Conservation (phyloP, 2,113 vertebrate genomes). For the Trematocara marginatum region DNA sequence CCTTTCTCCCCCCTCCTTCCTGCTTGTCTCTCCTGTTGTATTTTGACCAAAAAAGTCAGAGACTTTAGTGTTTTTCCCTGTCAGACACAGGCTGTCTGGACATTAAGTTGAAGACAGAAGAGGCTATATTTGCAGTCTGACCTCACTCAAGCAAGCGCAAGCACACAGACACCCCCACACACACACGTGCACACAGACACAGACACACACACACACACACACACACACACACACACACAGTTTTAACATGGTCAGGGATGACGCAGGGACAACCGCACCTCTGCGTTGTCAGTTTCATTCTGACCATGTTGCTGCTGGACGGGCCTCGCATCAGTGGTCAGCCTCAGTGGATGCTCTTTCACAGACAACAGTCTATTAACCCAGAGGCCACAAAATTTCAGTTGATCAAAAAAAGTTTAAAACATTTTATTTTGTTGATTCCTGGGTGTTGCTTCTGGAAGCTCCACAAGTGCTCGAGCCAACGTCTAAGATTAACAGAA, state of each 20-base stretch:
- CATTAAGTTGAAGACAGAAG: conserved; percentile 29
- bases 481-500: neutral
- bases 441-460: neutral
- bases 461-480: neutral
- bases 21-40: conserved; percentile 14
- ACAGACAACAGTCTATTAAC: neutral
- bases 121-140: conserved; percentile 63
- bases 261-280: conserved; percentile 40
- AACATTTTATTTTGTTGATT: neutral
- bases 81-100: conserved; percentile 58
- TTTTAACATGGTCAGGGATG: conserved; percentile 29
- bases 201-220: neutral
- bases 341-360: conserved; percentile 1
- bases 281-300: neutral
- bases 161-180: neutral
- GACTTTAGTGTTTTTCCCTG: conserved; percentile 41
- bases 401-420: neutral
- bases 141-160: conserved; percentile 31
- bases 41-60: conserved; percentile 67
- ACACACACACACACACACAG: neutral
- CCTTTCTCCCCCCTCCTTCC: neutral
- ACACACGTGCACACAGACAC: neutral
- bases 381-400: neutral
- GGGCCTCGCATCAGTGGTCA: neutral
- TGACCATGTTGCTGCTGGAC: conserved; percentile 9